Conservation (phyloP, 2,113 vertebrate species). For the Apodemus speciosus region DNA sequence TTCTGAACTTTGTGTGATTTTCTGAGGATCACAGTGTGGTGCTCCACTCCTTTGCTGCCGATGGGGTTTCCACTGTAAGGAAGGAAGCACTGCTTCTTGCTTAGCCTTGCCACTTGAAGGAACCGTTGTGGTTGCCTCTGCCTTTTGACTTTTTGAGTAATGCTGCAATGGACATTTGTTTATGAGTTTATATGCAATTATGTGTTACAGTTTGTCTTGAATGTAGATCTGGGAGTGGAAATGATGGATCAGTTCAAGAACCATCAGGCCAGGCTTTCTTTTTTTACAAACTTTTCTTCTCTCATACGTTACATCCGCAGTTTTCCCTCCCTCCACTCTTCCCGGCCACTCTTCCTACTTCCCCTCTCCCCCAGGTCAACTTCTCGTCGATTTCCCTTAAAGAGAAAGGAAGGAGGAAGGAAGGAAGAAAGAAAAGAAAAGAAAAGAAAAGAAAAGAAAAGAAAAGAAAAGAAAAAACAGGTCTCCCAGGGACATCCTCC, state of each 20-base stretch:
- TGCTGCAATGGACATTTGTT: not conserved
- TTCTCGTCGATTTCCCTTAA: not conserved
- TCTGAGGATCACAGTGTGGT: not conserved
- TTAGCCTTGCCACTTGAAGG: not conserved
- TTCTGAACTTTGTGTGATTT: not conserved
- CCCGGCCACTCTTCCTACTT: not conserved
- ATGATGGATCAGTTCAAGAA: not conserved
- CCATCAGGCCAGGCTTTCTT: too few species aligned
- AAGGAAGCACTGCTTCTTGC: not conserved
- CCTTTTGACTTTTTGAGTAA: not conserved
- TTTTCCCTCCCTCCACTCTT: not conserved
- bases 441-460: too few species aligned
- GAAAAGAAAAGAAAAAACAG: not conserved
- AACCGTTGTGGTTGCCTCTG: not conserved
- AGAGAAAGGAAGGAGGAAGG: not conserved
- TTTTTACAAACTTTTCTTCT: not conserved
- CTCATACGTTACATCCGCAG: not conserved
- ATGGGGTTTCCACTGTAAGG: rapidly evolving
- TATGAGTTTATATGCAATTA: not conserved
- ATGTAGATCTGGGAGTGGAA: not conserved
- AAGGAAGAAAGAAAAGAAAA: too few species aligned
- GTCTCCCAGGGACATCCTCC: not conserved
- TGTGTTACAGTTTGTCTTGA: not conserved
- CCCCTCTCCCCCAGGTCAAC: not conserved
- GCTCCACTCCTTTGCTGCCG: not conserved